phyloP scores from a whole-genome alignment of 2,888 invertebrate species.

The Lacanobia wlatinum region DNA sequence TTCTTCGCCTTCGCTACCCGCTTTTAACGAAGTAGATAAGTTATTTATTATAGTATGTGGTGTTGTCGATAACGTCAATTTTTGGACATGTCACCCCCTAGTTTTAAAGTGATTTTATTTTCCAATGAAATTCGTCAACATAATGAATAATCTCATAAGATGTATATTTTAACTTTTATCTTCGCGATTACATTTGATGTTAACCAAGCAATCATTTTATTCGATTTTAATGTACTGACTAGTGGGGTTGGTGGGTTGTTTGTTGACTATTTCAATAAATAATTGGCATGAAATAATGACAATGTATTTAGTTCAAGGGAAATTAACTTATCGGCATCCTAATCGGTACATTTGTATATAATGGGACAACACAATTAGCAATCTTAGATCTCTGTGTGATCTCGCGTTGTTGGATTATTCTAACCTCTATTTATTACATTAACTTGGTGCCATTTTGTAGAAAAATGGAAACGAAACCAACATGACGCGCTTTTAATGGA shows the following conservation, averaged over 20 bases:
- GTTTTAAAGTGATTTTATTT: slow-evolving; percentile 57
- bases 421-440: slow-evolving; percentile 57
- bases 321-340: slow-evolving; percentile 19
- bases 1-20: slow-evolving; percentile 44
- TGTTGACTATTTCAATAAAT: slow-evolving; percentile 1
- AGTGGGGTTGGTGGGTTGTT: slow-evolving; percentile 13
- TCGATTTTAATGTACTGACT: slow-evolving; percentile 53
- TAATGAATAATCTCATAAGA: slow-evolving; percentile 60
- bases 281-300: slow-evolving; percentile 5
- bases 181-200: slow-evolving; percentile 40
- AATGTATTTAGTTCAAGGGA: slow-evolving; percentile 8
- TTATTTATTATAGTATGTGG: slow-evolving; percentile 76
- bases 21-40: slow-evolving; percentile 73
- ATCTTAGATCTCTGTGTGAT: slow-evolving; percentile 59
- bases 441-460: slow-evolving; percentile 55
- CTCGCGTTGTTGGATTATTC: slow-evolving; percentile 62
- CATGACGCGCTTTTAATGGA: slow-evolving; percentile 46
- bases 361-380: slow-evolving; percentile 49
- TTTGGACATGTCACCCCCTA: slow-evolving; percentile 54
- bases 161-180: slow-evolving; percentile 63
- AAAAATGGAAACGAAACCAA: slow-evolving; percentile 55
- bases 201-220: slow-evolving; percentile 49
- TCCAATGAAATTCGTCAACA: slow-evolving; percentile 52
- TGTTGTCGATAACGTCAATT: slow-evolving; percentile 58
- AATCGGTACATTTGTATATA: slow-evolving; percentile 53